A percentile compares a stretch with the other conserved stretches of the same genome.
phyloP scores from a whole-genome alignment of 1,140 invertebrate species.

The Dreissena rostriformis region DNA sequence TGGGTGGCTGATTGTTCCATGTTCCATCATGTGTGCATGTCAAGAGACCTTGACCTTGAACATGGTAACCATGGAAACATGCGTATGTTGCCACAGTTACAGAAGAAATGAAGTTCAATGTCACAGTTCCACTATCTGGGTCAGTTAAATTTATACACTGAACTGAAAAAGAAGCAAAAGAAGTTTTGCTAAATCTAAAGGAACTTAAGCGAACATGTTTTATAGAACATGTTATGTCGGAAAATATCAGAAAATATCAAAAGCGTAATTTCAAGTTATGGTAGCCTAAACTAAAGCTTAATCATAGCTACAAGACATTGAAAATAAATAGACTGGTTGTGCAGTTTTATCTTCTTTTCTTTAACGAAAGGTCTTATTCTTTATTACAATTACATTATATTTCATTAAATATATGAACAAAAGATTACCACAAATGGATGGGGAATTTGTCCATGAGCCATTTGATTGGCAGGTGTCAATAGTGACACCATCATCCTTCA shows the following conservation, averaged over 20 bases:
- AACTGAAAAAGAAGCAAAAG: slow-evolving; percentile 13
- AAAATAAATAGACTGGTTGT: too few species aligned
- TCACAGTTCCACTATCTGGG: slow-evolving; percentile 44
- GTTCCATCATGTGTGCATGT: slow-evolving; percentile 32
- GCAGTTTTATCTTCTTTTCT: neutral
- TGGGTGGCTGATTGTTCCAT: slow-evolving; percentile 28
- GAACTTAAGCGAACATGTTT: too few species aligned
- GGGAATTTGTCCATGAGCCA: slow-evolving; percentile 22
- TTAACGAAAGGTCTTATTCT: neutral
- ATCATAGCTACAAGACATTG: too few species aligned
- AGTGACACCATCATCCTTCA: neutral
- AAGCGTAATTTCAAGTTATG: neutral
- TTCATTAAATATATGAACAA: neutral
- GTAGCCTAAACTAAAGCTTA: neutral
- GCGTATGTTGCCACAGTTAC: slow-evolving; percentile 21
- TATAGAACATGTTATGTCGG: too few species aligned
- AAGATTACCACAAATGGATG: slow-evolving; percentile 32
- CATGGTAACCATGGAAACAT: slow-evolving; percentile 22
- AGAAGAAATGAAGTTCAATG: slow-evolving; percentile 14
- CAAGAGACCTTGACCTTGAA: slow-evolving; percentile 17
- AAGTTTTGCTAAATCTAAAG: too few species aligned
- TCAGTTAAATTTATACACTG: slow-evolving; percentile 10
- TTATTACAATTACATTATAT: neutral
- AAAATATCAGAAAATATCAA: neutral
- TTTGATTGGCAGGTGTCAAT: slow-evolving; percentile 15